phyloP scores from a whole-genome alignment of 2,113 vertebrate species.

The Pipa parva region DNA sequence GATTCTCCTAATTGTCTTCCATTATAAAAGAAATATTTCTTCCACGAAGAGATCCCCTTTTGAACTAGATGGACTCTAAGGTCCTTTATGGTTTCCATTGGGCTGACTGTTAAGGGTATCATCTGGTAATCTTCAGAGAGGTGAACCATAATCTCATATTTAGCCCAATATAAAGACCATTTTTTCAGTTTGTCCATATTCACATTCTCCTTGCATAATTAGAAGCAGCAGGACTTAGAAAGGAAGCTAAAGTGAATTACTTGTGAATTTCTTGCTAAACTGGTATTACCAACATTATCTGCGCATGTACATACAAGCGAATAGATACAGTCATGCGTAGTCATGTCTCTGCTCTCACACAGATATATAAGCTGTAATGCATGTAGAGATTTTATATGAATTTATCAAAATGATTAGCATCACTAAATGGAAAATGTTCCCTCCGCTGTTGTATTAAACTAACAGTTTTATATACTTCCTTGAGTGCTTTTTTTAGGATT shows the following conservation, averaged over 20 bases:
- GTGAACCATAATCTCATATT: conserved; percentile 69
- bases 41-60: conserved; percentile 67
- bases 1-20: conserved; percentile 63
- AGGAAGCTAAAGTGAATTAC: background rate
- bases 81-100: conserved; percentile 68
- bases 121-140: conserved; percentile 65
- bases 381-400: too few relatives aligned
- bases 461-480: too few relatives aligned
- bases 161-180: conserved; percentile 63
- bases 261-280: conserved; percentile 27
- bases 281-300: conserved; percentile 22
- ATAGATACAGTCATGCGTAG: background rate
- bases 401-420: too few relatives aligned
- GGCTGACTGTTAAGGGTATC: conserved; percentile 62
- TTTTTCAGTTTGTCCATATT: conserved; percentile 66
- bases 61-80: conserved; percentile 62
- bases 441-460: too few relatives aligned
- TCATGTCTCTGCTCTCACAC: background rate
- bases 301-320: background rate
- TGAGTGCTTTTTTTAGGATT: too few relatives aligned
- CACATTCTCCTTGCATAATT: conserved; percentile 2
- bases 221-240: background rate
- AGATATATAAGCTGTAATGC: background rate
- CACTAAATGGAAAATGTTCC: too few relatives aligned
- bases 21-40: conserved; percentile 70